phyloP scores from a whole-genome alignment of 2,113 vertebrate species.

The Triplophysa dalaica region DNA sequence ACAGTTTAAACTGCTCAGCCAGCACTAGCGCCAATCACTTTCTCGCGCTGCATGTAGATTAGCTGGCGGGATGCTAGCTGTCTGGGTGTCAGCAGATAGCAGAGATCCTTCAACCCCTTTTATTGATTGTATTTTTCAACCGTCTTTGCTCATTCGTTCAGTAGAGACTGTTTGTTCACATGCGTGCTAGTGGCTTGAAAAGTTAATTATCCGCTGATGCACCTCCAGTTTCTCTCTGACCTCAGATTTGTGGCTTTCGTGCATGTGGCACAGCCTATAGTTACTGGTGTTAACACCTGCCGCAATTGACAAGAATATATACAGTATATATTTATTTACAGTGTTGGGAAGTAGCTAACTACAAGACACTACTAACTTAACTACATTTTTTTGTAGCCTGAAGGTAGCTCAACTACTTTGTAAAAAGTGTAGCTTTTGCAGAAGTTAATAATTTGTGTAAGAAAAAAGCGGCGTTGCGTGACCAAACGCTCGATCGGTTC shows the following conservation, averaged over 20 bases:
- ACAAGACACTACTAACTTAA: no score
- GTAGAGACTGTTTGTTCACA: conserved; percentile 41
- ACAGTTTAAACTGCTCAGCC: conserved; percentile 49
- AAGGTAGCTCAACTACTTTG: not conserved
- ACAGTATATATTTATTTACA: no score
- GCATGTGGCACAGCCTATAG: not conserved
- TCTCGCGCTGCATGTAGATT: conserved; percentile 46
- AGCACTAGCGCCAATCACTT: not conserved
- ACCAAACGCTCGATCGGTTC: no score
- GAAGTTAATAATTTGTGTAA: no score
- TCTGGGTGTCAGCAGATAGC: conserved; percentile 62
- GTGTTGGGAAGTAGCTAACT: no score
- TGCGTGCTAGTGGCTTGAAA: conserved; percentile 54
- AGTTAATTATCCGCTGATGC: conserved; percentile 59
- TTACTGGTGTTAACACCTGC: not conserved
- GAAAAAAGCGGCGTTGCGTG: no score
- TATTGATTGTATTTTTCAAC: conserved; percentile 62
- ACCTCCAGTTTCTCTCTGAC: conserved; percentile 44
- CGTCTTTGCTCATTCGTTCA: conserved; percentile 53
- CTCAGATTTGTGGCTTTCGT: conserved; percentile 38
- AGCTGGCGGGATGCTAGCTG: conserved; percentile 43
- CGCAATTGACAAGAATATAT: not conserved
- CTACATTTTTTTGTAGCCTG: no score
- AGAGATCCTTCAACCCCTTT: conserved; percentile 57
- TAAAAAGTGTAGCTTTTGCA: not conserved